Conservation (phyloP, 1,140 invertebrate genomes). For the Nomia melanderi region DNA sequence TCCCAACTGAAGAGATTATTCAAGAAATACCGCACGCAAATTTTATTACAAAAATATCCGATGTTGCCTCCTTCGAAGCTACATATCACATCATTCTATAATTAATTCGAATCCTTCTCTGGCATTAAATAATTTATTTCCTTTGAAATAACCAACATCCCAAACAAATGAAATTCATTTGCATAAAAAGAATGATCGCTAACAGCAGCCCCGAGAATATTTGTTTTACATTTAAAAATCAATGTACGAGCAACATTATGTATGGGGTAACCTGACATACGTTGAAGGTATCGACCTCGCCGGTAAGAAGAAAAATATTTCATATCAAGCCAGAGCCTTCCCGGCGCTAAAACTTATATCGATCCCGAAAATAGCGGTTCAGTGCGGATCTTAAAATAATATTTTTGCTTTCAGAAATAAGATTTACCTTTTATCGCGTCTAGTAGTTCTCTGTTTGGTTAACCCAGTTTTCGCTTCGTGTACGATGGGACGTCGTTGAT, state of each 20-base stretch:
- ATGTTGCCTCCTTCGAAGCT: no score
- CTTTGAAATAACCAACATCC: no score
- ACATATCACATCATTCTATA: no score
- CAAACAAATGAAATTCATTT: no score
- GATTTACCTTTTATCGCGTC: slow-evolving; percentile 48
- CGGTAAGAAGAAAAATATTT: slow-evolving; percentile 18
- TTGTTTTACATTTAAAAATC: no score
- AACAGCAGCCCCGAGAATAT: no score
- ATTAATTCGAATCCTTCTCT: no score
- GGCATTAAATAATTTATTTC: no score
- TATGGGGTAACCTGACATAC: neutral
- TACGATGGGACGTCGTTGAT: neutral
- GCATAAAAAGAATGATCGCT: no score
- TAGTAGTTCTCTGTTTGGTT: slow-evolving; percentile 38
- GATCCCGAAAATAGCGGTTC: slow-evolving; percentile 38
- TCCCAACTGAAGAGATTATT: no score
- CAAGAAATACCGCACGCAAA: no score
- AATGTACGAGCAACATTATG: neutral
- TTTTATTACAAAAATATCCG: no score
- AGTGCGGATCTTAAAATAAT: slow-evolving; percentile 42
- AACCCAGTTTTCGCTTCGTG: slow-evolving; percentile 29
- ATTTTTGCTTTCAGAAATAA: slow-evolving; percentile 54
- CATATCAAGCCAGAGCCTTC: neutral
- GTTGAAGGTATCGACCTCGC: neutral
- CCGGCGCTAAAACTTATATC: slow-evolving; percentile 15